Percentiles rank a stretch among this genome's conserved stretches.
These are phyloP conservation scores for Chrysodeixis includens DNA, from an alignment of 2,888 invertebrate species.

Conservation along the genomic window DNA sequence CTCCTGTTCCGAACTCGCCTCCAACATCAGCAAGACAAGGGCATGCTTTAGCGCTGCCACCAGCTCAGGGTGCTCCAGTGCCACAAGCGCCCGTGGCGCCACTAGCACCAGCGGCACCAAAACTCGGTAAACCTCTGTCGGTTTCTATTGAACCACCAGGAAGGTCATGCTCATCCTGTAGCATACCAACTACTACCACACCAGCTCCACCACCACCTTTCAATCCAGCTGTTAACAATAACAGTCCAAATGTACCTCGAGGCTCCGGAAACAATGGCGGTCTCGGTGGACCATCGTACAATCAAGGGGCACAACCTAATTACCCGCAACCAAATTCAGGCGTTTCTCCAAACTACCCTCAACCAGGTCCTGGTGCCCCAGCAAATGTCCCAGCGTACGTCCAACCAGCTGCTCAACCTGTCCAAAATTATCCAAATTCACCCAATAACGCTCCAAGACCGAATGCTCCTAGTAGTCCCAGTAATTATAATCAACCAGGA, in stretches of 20 bases:
- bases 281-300: constrained; percentile 11
- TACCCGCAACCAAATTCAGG: constrained; percentile 18
- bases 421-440: constrained; percentile 27
- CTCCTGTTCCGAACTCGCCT: constrained; percentile 63
- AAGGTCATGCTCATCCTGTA: constrained; percentile 90
- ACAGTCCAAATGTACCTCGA: constrained; percentile 27
- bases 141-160: constrained; percentile 73
- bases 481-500: constrained; percentile 16
- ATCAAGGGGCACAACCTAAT: constrained; percentile 16
- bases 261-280: constrained; percentile 12
- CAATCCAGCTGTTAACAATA: constrained; percentile 25
- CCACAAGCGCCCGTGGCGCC: constrained; percentile 42
- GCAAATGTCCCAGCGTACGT: background rate
- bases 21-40: constrained; percentile 68
- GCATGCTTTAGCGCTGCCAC: constrained; percentile 71
- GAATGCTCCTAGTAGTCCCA: background rate
- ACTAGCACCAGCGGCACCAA: constrained; percentile 44
- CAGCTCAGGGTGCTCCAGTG: constrained; percentile 50
- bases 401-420: constrained; percentile 11
- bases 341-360: constrained; percentile 18
- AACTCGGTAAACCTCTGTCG: constrained; percentile 36
- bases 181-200: constrained; percentile 87
- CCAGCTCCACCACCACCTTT: constrained; percentile 63
- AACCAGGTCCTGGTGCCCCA: constrained; percentile 9
- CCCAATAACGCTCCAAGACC: constrained; percentile 15